phyloP scores from a whole-genome alignment of 2,888 invertebrate species.

The Anoplius nigerrimus region DNA sequence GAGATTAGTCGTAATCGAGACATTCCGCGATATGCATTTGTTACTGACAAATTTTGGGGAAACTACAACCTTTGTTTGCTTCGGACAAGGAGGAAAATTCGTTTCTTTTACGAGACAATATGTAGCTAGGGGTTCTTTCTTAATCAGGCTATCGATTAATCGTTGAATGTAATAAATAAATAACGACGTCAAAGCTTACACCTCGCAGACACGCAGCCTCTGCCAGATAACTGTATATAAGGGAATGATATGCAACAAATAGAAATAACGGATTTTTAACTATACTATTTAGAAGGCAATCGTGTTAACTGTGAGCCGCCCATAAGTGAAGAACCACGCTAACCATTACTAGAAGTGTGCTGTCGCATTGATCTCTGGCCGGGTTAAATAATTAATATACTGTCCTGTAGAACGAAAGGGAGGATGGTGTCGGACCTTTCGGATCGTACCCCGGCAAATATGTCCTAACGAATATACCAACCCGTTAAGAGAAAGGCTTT shows the following conservation, averaged over 20 bases:
- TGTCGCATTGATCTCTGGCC: constrained; percentile 30
- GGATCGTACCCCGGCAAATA: constrained; percentile 32
- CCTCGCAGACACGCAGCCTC: constrained; percentile 65
- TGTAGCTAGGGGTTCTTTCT: constrained; percentile 51
- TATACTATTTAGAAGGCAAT: constrained; percentile 56
- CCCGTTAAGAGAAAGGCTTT: constrained; percentile 41
- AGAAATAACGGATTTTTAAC: constrained; percentile 50
- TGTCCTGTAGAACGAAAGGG: constrained; percentile 18
- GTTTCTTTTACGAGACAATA: constrained; percentile 3
- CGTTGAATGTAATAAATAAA: constrained; percentile 56
- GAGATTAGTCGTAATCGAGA: constrained; percentile 20
- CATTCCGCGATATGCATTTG: constrained; percentile 5
- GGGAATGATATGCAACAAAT: constrained; percentile 51
- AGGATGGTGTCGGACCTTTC: constrained; percentile 29
- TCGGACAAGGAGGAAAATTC: neutral
- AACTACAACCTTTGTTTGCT: constrained; percentile 8
- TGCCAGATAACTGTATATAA: constrained; percentile 61
- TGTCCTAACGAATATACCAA: constrained; percentile 36
- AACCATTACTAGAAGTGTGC: constrained; percentile 41
- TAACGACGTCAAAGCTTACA: constrained; percentile 63
- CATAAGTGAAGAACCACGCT: constrained; percentile 41
- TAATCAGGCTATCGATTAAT: constrained; percentile 62
- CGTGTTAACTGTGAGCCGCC: constrained; percentile 56
- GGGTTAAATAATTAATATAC: constrained; percentile 8
- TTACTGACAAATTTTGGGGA: constrained; percentile 1